Percentiles rank a stretch among this genome's conserved stretches.
Evolutionary conservation across 2,797 vertebrate genomes (phyloP).

Genomic region (Tokudaia muenninki): DNA sequence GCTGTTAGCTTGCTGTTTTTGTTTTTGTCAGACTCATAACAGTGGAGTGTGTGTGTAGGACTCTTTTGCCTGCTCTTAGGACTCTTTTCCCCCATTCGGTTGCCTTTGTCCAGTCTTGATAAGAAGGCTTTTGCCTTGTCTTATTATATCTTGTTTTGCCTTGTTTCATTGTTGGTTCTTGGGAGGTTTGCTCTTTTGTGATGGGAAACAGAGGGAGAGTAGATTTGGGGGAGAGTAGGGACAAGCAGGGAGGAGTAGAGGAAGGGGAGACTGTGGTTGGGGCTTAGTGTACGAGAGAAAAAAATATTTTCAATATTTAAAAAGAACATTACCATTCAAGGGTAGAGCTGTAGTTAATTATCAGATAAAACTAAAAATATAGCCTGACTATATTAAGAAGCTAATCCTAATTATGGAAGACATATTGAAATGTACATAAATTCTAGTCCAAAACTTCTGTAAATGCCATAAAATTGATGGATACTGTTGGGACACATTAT

Average conservation of each 20-base stretch:
- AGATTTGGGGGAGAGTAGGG: not conserved
- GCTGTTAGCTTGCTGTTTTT: not conserved
- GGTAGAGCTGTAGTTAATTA: not conserved
- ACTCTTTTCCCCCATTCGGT: too few species aligned
- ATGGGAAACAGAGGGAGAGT: not conserved
- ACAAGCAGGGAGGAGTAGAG: not conserved
- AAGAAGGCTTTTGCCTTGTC: not conserved
- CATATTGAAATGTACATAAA: slow-evolving; percentile 3
- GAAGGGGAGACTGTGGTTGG: not conserved
- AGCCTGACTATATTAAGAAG: slow-evolving; percentile 24
- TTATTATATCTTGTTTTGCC: not conserved
- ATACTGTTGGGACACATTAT: not conserved
- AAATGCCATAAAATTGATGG: slow-evolving; percentile 35
- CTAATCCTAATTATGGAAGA: not conserved
- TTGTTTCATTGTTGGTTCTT: not conserved
- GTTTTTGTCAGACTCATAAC: not conserved
- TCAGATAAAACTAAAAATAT: not conserved
- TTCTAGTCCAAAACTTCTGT: not conserved
- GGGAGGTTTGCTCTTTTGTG: not conserved
- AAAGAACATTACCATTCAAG: slow-evolving; percentile 26
- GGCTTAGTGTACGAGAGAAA: not conserved
- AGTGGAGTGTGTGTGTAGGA: too few species aligned
- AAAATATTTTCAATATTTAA: not conserved
- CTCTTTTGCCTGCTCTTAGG: not conserved
- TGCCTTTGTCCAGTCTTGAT: too few species aligned